phyloP scores from a whole-genome alignment of 2,888 invertebrate species.

The Ceramica pisi region DNA sequence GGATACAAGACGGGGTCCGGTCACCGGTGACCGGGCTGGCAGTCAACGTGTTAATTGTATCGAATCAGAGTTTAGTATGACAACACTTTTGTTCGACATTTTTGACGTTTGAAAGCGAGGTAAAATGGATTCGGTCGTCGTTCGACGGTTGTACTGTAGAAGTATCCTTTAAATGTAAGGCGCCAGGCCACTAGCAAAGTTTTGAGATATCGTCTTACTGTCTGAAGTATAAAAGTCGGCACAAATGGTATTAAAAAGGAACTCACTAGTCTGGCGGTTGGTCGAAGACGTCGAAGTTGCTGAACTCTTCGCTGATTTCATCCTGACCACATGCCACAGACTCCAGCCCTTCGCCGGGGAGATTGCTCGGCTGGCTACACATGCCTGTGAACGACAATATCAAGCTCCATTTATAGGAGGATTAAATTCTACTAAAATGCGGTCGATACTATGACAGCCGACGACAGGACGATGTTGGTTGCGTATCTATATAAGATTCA shows the following conservation, averaged over 20 bases:
- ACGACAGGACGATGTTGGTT: not conserved
- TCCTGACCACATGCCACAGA: conserved; percentile 73
- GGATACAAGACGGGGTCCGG: too few species aligned
- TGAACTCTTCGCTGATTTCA: conserved; percentile 54
- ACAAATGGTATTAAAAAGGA: not conserved
- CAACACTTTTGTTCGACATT: too few species aligned
- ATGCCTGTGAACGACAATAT: conserved; percentile 50
- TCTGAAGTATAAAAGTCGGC: too few species aligned
- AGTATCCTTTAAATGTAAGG: too few species aligned
- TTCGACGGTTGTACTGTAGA: too few species aligned
- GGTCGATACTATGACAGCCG: not conserved
- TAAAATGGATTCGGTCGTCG: too few species aligned
- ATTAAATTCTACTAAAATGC: not conserved
- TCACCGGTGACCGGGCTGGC: too few species aligned
- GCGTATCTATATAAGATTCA: not conserved
- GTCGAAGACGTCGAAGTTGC: conserved; percentile 63
- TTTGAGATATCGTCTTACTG: too few species aligned
- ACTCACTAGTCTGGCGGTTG: conserved; percentile 66
- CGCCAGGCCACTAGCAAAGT: too few species aligned
- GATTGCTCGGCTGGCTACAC: conserved; percentile 64
- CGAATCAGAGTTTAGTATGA: too few species aligned
- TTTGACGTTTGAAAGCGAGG: too few species aligned
- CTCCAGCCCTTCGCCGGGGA: conserved; percentile 58
- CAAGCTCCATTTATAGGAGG: not conserved
- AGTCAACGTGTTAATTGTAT: too few species aligned